Evolutionary conservation across 2,113 vertebrate genomes (phyloP), one percentile per base, ranked within the genome.

Genomic region (Pachypanchax playfairii): DNA sequence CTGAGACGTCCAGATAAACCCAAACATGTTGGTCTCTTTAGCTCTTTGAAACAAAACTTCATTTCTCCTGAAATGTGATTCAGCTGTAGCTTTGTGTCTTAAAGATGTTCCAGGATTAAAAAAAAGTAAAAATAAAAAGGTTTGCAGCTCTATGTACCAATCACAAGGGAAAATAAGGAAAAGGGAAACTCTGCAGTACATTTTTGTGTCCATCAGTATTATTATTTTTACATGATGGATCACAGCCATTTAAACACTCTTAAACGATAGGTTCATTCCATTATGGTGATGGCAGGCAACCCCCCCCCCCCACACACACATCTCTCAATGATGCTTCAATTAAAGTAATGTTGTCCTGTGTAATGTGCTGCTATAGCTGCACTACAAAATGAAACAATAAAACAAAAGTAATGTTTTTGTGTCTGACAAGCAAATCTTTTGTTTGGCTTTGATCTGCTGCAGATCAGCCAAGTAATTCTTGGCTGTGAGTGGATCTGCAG

Each of bases 371-470:
- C 71, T 33, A 3, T 48, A 43, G 51, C 68, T 52, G 42, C 47
- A 43, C 36, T 59, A 42, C 51, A 52, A 81, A 83, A 78, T 60
- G 5, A 67, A 60, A 80, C 62, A 65, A 76, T 75, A 78, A 75
- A 82, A 79, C 48, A 53, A 64, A 64, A 75, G 72, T 69, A 47
- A 70, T 47, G 29, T 51, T 67, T 65, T 60, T 22, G 29, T 60
- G 53, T 48, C 42, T 42, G 25, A 58, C 55, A 77, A 83, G 76
- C 84, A 81, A 65, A 86, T 74, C 65, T 65, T 36, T 66, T 39
- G 33, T 41, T 60, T 82, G 79, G 79, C 76, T 69, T 26, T 13
- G 5, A 55, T 39, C 17, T 0, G 4, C 5, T 5, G 4, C 26
- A 0, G 24, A 28, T 44, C 39, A 4, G 64, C 74, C 77, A 80